A percentile compares a stretch with the other conserved stretches of the same genome.
phyloP scores from a whole-genome alignment of 2,113 vertebrate species.

The Gadus chalcogrammus region DNA sequence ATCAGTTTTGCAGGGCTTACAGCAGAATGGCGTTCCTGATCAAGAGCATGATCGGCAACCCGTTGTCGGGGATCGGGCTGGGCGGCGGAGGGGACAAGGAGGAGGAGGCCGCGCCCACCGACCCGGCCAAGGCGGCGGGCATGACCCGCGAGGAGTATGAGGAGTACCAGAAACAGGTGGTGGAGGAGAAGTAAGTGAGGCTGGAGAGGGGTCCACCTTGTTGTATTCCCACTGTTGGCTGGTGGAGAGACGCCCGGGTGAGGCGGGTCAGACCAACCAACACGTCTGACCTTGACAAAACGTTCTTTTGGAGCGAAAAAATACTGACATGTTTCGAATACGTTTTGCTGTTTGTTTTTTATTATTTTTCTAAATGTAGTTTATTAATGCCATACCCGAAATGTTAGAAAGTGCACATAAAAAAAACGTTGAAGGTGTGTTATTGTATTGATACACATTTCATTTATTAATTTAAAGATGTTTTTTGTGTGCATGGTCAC shows the following conservation, averaged over 20 bases:
- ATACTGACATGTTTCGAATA: background rate
- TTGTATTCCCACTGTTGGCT: slow-evolving; percentile 12
- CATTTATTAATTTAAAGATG: too few relatives aligned
- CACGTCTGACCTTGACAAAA: slow-evolving; percentile 57
- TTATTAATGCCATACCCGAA: too few relatives aligned
- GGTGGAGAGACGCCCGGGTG: slow-evolving; percentile 13
- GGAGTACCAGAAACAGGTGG: slow-evolving; percentile 94
- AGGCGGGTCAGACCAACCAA: background rate
- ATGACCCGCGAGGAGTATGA: slow-evolving; percentile 97
- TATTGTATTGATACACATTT: too few relatives aligned
- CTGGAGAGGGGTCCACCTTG: slow-evolving; percentile 20
- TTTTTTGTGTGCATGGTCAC: too few relatives aligned
- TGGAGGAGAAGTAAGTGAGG: slow-evolving; percentile 96
- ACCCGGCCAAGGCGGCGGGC: slow-evolving; percentile 88
- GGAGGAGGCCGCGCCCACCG: slow-evolving; percentile 81
- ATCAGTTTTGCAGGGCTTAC: background rate
- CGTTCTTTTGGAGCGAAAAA: background rate
- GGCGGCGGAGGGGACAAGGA: slow-evolving; percentile 85
- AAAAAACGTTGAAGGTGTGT: too few relatives aligned
- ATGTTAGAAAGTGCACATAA: too few relatives aligned
- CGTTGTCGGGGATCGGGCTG: slow-evolving; percentile 89
- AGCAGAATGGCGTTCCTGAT: slow-evolving; percentile 87
- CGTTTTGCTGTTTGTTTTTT: background rate
- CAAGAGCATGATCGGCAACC: slow-evolving; percentile 91
- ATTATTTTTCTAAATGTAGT: background rate